Evolutionary conservation across 2,888 invertebrate species (phyloP).

Genomic region (Drosophila nigritarsus): DNA sequence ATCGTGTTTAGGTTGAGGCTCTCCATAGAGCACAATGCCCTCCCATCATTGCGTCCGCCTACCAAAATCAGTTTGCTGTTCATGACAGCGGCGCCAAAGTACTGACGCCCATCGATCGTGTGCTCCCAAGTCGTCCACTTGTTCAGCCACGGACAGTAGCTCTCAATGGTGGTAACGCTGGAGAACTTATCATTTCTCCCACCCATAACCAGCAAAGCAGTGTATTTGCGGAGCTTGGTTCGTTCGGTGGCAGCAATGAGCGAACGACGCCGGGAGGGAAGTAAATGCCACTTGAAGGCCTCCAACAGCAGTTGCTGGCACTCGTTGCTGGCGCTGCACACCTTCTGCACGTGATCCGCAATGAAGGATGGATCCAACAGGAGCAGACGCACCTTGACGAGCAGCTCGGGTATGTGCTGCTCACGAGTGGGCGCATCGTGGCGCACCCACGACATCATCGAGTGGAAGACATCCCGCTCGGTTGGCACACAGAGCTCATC

Average conservation of each 20-base stretch:
- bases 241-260: conserved; percentile 90
- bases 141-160: too few species aligned
- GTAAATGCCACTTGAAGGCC: conserved; percentile 95
- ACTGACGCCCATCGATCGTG: too few species aligned
- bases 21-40: conserved; percentile 88
- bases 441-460: conserved; percentile 94
- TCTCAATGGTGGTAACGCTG: too few species aligned
- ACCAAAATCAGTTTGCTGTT: conserved; percentile 91
- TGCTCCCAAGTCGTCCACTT: too few species aligned
- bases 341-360: conserved; percentile 92
- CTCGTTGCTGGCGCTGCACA: conserved; percentile 87
- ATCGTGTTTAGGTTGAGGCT: too few species aligned
- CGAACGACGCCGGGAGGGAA: conserved; percentile 91
- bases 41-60: conserved; percentile 96
- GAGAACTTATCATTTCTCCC: conserved; percentile 85
- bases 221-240: conserved; percentile 95
- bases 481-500: conserved; percentile 96
- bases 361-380: conserved; percentile 94
- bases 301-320: conserved; percentile 96
- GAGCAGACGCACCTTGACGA: conserved; percentile 93
- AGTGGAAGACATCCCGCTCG: conserved; percentile 95
- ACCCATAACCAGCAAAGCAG: conserved; percentile 92
- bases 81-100: too few species aligned
- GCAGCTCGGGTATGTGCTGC: conserved; percentile 89
- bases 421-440: conserved; percentile 90